Evolutionary conservation across 2,113 vertebrate species (phyloP), one percentile per base, ranked within the genome.

Genomic region (Takifugu flavidus): DNA sequence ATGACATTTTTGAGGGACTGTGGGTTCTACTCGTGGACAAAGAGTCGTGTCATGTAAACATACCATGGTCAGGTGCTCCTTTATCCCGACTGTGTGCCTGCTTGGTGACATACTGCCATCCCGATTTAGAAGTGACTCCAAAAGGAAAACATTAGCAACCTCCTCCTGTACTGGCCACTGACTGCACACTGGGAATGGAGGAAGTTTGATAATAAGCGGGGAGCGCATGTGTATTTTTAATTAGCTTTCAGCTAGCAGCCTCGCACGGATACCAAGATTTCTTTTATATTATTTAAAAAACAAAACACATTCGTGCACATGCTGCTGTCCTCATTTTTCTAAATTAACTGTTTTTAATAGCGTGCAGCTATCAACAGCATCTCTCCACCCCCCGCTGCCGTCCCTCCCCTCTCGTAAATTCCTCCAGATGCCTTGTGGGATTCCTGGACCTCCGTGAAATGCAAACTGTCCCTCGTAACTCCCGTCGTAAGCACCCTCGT

Each of bases 121-220:
- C 87, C 74, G 65, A 88, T 88, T 87, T 89, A 89, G 87, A 89
- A 82, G 80, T 87, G 86, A 88, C 87, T 82, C 73, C 76, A 78
- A 84, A 82, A 84, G 86, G 86, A 87, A 84, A 85, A 78, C 81
- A 80, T 84, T 70, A 74, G 66, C 31, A 27, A 63, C 74, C 76
- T 76, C 72, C 65, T 82, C 70, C 84, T 82, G 79, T 69, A 83
- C 45, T 0, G 13, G 60, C 53, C 72, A 58, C 79, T 76, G 53
- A 70, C 67, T 49, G 66, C 79, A 43, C 60, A 53, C 67, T 62
- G 73, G 29, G 71, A 26, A 6, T 25, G 58, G 60, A 47, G 62
- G 56, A 12, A 29, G 65, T 64, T 78, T 59, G 75, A 82, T 80
- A 65, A 56, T 71, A 59, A 52, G 74, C 70, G 56, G 20, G 62